Evolutionary conservation across 2,888 invertebrate species (phyloP).

Genomic region (Reticulitermes lucifugus): DNA sequence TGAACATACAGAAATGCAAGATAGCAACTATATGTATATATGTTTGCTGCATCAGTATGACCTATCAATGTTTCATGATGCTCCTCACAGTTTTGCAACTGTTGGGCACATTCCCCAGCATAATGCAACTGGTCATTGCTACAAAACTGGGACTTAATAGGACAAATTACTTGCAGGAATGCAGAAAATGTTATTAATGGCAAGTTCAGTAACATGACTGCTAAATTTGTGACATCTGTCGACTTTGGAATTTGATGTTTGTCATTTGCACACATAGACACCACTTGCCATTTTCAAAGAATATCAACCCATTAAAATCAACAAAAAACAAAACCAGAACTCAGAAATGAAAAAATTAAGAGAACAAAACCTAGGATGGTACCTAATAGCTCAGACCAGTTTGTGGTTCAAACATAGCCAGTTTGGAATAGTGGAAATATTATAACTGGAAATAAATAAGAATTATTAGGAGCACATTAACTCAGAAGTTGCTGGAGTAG

Average conservation of each 20-base stretch:
- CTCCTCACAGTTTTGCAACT: slow-evolving; percentile 23
- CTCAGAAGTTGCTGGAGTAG: slow-evolving; percentile 14
- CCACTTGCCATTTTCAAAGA: neutral
- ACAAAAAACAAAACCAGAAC: neutral
- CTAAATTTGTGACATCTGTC: neutral
- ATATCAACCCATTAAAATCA: neutral
- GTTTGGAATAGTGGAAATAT: neutral
- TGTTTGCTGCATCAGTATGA: neutral
- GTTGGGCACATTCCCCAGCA: slow-evolving; percentile 29
- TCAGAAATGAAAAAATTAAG: neutral
- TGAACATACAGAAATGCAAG: slow-evolving; percentile 22
- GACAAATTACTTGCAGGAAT: neutral
- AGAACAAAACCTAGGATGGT: neutral
- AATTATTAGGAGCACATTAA: neutral
- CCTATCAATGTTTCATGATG: neutral
- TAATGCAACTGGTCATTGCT: slow-evolving; percentile 26
- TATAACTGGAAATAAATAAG: neutral
- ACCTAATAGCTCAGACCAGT: slow-evolving; percentile 14
- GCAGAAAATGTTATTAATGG: neutral
- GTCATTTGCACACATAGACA: neutral
- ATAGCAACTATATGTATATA: neutral
- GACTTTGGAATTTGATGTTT: neutral
- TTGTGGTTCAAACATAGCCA: neutral
- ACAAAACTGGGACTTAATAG: neutral
- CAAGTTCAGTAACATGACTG: neutral